Evolutionary conservation across 2,113 vertebrate genomes (phyloP), one percentile per base, ranked within the genome.

Genomic region (Menura novaehollandiae): DNA sequence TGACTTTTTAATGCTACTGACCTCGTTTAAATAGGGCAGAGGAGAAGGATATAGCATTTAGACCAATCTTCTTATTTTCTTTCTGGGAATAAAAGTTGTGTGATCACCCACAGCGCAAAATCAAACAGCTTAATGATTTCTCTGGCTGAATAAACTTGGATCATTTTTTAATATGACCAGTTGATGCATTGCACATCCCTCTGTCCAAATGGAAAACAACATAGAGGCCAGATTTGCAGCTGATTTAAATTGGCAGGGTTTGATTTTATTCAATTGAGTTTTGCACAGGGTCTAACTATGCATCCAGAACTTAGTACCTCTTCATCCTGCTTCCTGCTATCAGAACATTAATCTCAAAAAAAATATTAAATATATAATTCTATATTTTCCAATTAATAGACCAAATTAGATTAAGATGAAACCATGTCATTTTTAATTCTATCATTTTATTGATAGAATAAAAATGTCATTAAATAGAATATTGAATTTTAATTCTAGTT

Each of bases 141-240:
- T 73, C 78, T 95, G 90, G 56, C 72, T 77, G 46, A 91, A 67
- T 55, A 92, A 88, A 27, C 39, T 58, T 80, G 90, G 72, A 71
- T 77, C 7, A 9, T 63, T 81, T 75, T 78, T 93, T 49, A 53
- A 47, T 39, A 23, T 51, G 55, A 83, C 35, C 1, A 1, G 26
- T 27, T 88, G 88, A 91, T 88, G 35, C 56, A 67, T 64, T 90
- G 55, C 59, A 93, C 49, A 81, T 83, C 75, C 47, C 32, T 68
- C 47, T 72, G 72, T 91, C 83, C 90, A 94, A 90, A 71, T 64
- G 56, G 41, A 91, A 91, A 92, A 86, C 51, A 94, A 55, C 35
- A 64, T 4, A 72, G 59, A 52, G 33, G 88, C 69, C 82, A 92
- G 68, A 86, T 72, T 58, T 88, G 72, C 76, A 93, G 76, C 68